Evolutionary conservation across 2,113 vertebrate species (phyloP).

Genomic region (Myotis lucifugus): DNA sequence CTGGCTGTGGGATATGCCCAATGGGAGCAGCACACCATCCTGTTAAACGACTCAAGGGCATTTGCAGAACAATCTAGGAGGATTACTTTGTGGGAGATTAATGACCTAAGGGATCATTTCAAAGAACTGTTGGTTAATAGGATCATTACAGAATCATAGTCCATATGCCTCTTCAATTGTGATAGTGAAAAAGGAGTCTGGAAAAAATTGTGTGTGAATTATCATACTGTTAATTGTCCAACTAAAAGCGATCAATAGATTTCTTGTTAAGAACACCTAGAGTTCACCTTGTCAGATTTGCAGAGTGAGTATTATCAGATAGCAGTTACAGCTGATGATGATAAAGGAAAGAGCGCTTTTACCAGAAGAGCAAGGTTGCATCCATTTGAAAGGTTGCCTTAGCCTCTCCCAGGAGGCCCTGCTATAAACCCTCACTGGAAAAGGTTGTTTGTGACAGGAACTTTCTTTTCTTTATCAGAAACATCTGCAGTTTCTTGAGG

Average conservation of each 20-base stretch:
- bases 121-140: constrained; percentile 64
- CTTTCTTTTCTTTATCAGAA: background rate
- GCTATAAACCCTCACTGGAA: background rate
- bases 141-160: constrained; percentile 67
- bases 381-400: background rate
- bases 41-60: constrained; percentile 58
- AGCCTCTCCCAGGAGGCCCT: background rate
- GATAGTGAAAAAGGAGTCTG: constrained; percentile 38
- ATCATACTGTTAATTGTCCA: constrained; percentile 28
- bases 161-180: constrained; percentile 64
- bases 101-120: constrained; percentile 64
- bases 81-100: constrained; percentile 66
- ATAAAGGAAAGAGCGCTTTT: constrained; percentile 41
- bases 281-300: constrained; percentile 42
- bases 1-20: background rate
- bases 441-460: background rate
- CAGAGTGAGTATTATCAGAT: background rate
- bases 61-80: constrained; percentile 64
- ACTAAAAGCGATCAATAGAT: constrained; percentile 41
- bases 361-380: constrained; percentile 2
- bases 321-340: background rate
- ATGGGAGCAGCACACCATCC: background rate
- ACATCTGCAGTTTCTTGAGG: background rate
- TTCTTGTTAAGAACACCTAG: constrained; percentile 18
- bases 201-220: constrained; percentile 58